These are phyloP conservation scores for Molothrus aeneus DNA, from an alignment of 2,797 vertebrate species.

Conservation along the genomic window DNA sequence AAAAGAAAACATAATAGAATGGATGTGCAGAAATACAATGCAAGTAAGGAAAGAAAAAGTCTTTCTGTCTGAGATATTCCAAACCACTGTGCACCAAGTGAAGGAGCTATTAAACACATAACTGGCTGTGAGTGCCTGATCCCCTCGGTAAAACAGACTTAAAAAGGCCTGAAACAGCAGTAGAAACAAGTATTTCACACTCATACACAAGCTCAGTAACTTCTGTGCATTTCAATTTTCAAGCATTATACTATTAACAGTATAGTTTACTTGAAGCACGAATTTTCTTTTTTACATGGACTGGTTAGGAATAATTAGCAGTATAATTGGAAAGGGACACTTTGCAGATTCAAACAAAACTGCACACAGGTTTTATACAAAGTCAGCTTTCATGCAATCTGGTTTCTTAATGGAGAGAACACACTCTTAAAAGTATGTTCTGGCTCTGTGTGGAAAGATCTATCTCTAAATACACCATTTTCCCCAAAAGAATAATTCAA, in stretches of 20 bases:
- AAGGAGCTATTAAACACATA: constrained; percentile 36
- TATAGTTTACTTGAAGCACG: neutral
- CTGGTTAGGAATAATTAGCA: neutral
- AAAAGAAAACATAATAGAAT: neutral
- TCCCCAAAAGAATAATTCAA: neutral
- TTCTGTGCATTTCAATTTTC: neutral
- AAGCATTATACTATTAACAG: neutral
- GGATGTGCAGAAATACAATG: neutral
- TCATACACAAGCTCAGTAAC: neutral
- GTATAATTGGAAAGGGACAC: neutral
- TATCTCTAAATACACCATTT: neutral
- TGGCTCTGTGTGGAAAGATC: neutral
- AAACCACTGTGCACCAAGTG: constrained; percentile 8
- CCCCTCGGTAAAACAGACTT: neutral
- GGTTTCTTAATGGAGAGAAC: neutral
- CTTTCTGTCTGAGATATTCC: neutral
- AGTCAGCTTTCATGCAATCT: neutral
- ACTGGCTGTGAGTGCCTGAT: neutral
- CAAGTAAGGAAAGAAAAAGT: neutral
- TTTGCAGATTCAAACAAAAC: neutral
- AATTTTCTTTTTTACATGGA: neutral
- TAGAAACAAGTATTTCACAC: neutral
- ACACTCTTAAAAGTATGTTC: neutral
- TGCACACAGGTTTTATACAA: neutral
- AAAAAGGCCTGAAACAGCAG: neutral